Evolutionary conservation across 2,797 vertebrate genomes (phyloP), one percentile per base, ranked within the genome.

Genomic region (Chelonia mydas): DNA sequence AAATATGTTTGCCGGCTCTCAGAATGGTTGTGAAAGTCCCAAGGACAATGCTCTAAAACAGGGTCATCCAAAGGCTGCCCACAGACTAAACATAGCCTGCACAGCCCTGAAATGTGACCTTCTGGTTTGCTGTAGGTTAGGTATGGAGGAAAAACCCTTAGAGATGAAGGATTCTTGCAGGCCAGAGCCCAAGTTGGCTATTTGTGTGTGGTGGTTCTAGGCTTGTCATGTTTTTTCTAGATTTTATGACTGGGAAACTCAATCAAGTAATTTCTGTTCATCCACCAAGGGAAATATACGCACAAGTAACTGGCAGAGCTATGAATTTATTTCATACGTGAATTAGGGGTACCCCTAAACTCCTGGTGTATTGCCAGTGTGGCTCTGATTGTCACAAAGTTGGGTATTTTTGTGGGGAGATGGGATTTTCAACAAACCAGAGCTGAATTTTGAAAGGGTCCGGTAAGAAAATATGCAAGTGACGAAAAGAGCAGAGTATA

Each of bases 401-500:
- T 95, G 45, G 49, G 89, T 87, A 15, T 27, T 4, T 61, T 61
- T 61, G 59, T 33, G 59, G 28, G 12, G 31, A 61, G 31, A 31
- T 61, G 31, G 59, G 2, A 33, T 61, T 41, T 86, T 84, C 54
- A 87, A 81, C 23, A 47, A 92, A 90, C 82, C 59, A 85, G 83
- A 93, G 59, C 21, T 84, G 3, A 49, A 76, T 81, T 95, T 84
- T n/a, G 33, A 92, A 81, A 88, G 77, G 93, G 13, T 84, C 27
- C 94, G 85, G 81, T 65, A 95, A 87, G 27, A 88, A 83, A 59
- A 81, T 87, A 68, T 77, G 85, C 49, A 95, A 92, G 79, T 53
- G 79, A 90, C 86, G 87, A 94, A 95, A 95, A 59, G 59, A 96
- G 89, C 79, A 74, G 87, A 92, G 57, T 84, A 54, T 72, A 93